phyloP scores from a whole-genome alignment of 2,113 vertebrate genomes.

The Ptychochromis oligacanthus region DNA sequence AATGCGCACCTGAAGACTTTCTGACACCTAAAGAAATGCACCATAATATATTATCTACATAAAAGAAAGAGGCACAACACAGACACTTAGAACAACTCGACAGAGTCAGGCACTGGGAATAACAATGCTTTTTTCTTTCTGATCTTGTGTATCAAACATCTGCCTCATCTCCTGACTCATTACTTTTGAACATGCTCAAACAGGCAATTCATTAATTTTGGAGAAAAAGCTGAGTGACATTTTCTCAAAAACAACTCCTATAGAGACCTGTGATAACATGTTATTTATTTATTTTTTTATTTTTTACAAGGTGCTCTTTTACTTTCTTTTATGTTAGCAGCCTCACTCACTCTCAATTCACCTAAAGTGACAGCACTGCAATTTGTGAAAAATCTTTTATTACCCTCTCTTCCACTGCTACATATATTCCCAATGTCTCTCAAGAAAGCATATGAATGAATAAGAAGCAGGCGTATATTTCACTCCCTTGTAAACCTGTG shows the following conservation, averaged over 20 bases:
- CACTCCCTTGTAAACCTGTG: neutral
- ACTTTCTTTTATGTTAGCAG: conserved; percentile 29
- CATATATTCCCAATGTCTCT: neutral
- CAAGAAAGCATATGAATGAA: neutral
- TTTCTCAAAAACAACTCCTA: conserved; percentile 34
- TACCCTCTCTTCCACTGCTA: neutral
- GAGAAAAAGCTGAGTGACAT: conserved; percentile 6
- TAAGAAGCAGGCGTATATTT: neutral
- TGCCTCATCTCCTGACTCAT: conserved; percentile 25
- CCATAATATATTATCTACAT: neutral
- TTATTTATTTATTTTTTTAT: conserved; percentile 33
- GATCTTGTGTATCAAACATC: neutral
- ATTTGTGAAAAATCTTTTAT: conserved; percentile 34
- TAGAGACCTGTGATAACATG: neutral
- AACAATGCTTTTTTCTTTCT: neutral
- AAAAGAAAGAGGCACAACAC: neutral
- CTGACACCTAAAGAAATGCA: conserved; percentile 80
- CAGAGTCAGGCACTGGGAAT: neutral
- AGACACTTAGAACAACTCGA: neutral
- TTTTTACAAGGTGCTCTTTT: conserved; percentile 31
- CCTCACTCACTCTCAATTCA: conserved; percentile 20
- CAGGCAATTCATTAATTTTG: conserved; percentile 25
- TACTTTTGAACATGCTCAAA: conserved; percentile 20
- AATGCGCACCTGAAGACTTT: conserved; percentile 89
- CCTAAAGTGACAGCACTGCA: conserved; percentile 26